A percentile compares a stretch with the other conserved stretches of the same genome.
Conservation (phyloP, 2,888 invertebrate genomes). For the Thelaira solivaga region DNA sequence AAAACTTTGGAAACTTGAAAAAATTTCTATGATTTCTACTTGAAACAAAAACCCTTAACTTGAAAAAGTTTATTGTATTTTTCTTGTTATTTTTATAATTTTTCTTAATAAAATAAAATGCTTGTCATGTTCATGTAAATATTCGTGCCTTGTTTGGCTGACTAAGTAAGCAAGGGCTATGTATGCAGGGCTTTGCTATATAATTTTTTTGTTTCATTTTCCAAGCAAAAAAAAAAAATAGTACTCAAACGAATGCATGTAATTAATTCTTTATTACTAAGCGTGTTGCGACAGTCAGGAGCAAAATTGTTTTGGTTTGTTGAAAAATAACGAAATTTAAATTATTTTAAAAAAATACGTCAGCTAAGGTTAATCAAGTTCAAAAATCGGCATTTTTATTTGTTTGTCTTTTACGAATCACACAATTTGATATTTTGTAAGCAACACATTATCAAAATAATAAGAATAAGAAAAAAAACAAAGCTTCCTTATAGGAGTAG, state of each 20-base stretch:
- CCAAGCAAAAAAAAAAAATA: not conserved
- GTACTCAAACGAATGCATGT: not conserved
- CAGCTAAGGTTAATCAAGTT: slow-evolving; percentile 30
- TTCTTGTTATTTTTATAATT: not conserved
- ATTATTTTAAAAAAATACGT: not conserved
- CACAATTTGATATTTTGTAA: not conserved
- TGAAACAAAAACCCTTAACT: not conserved
- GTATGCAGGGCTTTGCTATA: slow-evolving; percentile 34
- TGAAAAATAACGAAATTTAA: not conserved
- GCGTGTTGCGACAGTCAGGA: not conserved
- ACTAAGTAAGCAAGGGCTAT: slow-evolving; percentile 47
- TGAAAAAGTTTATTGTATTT: not conserved
- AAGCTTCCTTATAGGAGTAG: too few species aligned
- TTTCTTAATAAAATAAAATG: slow-evolving; percentile 65
- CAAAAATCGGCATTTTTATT: slow-evolving; percentile 3
- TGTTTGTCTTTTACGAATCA: not conserved
- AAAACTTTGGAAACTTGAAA: too few species aligned
- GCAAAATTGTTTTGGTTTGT: not conserved
- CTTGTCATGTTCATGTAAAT: slow-evolving; percentile 68
- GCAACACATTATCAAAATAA: slow-evolving; percentile 1
- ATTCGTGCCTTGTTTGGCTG: slow-evolving; percentile 66
- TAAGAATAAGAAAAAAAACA: too few species aligned
- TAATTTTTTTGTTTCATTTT: not conserved
- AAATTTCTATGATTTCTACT: too few species aligned
- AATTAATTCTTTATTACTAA: slow-evolving; percentile 1